Percentiles rank a stretch among this genome's conserved stretches.
phyloP scores from a whole-genome alignment of 2,113 vertebrate species.

The Gadus chalcogrammus region DNA sequence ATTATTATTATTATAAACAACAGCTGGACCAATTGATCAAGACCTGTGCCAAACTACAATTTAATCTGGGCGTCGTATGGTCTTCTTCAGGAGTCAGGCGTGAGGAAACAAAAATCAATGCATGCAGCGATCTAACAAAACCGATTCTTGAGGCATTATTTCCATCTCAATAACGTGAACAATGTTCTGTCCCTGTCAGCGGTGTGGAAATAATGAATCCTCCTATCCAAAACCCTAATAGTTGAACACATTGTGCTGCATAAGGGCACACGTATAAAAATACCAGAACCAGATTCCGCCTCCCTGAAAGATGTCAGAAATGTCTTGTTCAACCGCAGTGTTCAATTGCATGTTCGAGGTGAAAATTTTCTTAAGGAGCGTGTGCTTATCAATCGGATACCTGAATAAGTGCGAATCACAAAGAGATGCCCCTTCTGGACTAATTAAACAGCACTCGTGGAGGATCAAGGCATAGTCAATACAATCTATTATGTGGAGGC shows the following conservation, averaged over 20 bases:
- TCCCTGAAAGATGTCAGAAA: too few species aligned
- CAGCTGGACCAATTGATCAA: conserved; percentile 66
- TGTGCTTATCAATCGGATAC: too few species aligned
- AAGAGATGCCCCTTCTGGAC: conserved; percentile 52
- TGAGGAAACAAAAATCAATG: conserved; percentile 57
- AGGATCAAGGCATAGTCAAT: conserved; percentile 78
- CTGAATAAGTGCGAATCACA: too few species aligned
- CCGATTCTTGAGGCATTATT: conserved; percentile 14
- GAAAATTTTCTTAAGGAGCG: too few species aligned
- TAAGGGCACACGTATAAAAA: too few species aligned
- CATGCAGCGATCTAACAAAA: conserved; percentile 19
- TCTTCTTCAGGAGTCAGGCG: conserved; percentile 57
- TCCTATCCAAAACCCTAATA: too few species aligned
- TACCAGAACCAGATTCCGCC: too few species aligned
- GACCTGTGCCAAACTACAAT: conserved; percentile 66
- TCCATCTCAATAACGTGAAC: conserved; percentile 13
- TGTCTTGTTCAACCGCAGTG: too few species aligned
- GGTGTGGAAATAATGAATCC: neutral
- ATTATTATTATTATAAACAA: conserved; percentile 44
- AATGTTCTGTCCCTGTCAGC: neutral
- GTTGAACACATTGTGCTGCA: too few species aligned
- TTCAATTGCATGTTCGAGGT: too few species aligned
- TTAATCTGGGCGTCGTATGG: conserved; percentile 52
- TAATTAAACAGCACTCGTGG: conserved; percentile 79
- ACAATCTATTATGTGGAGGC: conserved; percentile 81